Percentiles rank a stretch among this genome's conserved stretches.
Conservation (phyloP, 2,888 invertebrate genomes). For the Agapostemon virescens region DNA sequence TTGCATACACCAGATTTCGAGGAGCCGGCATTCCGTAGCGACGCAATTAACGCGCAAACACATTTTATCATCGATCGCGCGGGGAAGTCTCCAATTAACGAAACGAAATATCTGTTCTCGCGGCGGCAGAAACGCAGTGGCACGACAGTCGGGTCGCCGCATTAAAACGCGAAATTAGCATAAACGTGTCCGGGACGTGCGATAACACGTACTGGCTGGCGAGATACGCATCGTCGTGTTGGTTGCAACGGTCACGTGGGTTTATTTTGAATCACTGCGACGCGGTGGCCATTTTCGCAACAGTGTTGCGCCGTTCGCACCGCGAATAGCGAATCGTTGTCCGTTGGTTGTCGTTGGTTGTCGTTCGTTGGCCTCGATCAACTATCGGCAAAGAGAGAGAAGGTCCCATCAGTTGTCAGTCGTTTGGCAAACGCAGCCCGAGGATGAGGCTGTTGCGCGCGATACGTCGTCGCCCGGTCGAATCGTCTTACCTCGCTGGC, state of each 20-base stretch:
- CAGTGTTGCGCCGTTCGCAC: not conserved
- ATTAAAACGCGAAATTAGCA: not conserved
- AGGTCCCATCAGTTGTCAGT: constrained; percentile 11
- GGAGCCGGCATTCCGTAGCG: not conserved
- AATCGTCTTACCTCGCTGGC: not conserved
- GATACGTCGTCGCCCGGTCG: not conserved
- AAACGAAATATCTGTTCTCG: constrained; percentile 9
- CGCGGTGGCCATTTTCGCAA: not conserved
- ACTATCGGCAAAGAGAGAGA: constrained; percentile 16
- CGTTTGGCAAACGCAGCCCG: constrained; percentile 21
- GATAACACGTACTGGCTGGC: not conserved
- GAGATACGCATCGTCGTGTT: not conserved
- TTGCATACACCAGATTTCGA: not conserved
- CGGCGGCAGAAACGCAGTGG: not conserved
- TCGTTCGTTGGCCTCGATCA: constrained; percentile 26
- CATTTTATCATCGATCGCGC: not conserved
- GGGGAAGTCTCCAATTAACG: not conserved
- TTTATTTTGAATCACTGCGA: constrained; percentile 4
- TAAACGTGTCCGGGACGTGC: not conserved
- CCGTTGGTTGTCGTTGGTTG: not conserved
- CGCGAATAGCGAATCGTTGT: constrained; percentile 12
- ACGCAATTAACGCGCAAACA: not conserved
- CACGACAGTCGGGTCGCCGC: not conserved
- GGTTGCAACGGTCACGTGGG: constrained; percentile 14
- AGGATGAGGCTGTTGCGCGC: not conserved